Percentiles rank a stretch among this genome's conserved stretches.
These are phyloP conservation scores for Pararge aegeria DNA, from an alignment of 1,140 invertebrate genomes.

Conservation along the genomic window DNA sequence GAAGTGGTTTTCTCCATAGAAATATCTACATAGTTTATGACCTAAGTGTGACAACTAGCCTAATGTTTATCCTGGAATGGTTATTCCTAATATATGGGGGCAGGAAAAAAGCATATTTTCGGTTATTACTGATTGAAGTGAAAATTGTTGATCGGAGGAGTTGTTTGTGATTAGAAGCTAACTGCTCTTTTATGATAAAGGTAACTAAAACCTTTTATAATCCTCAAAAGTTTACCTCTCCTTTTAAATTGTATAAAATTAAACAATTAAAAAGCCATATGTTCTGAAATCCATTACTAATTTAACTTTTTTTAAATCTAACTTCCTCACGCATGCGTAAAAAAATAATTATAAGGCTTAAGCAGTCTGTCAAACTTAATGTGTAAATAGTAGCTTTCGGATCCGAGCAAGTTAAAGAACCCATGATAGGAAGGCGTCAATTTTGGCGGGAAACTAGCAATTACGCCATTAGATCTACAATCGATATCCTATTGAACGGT, in stretches of 20 bases:
- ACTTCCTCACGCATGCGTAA: constrained; percentile 53
- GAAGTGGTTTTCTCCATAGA: too few species aligned
- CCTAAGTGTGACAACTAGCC: too few species aligned
- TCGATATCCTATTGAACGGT: constrained; percentile 67
- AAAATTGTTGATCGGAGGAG: too few species aligned
- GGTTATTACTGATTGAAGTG: too few species aligned
- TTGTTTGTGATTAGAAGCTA: too few species aligned
- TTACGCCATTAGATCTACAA: constrained; percentile 72
- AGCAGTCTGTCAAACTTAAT: constrained; percentile 74
- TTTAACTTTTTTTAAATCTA: constrained; percentile 47
- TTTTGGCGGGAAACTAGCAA: constrained; percentile 65
- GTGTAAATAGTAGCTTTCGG: constrained; percentile 72
- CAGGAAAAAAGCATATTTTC: too few species aligned
- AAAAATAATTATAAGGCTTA: constrained; percentile 71
- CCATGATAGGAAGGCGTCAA: constrained; percentile 61
- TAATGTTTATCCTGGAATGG: too few species aligned
- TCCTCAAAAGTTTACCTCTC: constrained; percentile 1
- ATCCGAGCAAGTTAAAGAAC: constrained; percentile 51
- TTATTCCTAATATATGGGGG: too few species aligned
- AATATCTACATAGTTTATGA: too few species aligned
- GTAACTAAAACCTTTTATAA: background rate
- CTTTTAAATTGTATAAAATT: constrained; percentile 19
- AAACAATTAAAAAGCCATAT: constrained; percentile 45
- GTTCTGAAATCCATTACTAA: constrained; percentile 61
- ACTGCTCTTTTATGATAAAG: too few species aligned